Base-by-base conservation (phyloP, 2,888 invertebrate genomes). In the Parasteatoda lunata region DNA sequence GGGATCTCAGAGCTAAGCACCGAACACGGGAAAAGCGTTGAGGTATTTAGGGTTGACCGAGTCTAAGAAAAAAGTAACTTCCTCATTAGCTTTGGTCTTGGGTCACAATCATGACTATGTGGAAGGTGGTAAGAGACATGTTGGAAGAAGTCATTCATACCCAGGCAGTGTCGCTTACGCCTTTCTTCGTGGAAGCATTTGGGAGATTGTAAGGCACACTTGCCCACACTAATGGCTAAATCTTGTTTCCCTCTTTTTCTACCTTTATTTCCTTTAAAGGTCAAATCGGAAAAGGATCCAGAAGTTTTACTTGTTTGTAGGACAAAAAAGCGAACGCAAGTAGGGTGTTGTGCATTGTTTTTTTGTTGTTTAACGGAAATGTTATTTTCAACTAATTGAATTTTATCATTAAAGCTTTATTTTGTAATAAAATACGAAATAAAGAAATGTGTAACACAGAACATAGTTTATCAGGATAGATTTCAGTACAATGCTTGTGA, bases 191-290 rank as follows among this genome's bases (percentile, higher is more conserved):
- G 49, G 71, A 15, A 30, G 52, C 81, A 68, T 54, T 59, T n/a
- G 68, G 30, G 81, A 52, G 73, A 75, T 68, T 75, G 73, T 75
- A 51, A 68, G 68, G 51, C 52, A 59, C 75, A 30, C 81, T 72
- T 68, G 54, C 68, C 68, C 69, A 54, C 52, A 52, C 73, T 75
- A 81, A 81, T 81, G 81, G 75, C 52, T 15, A 81, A 81, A 75
- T 66, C 81, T 81, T 81, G 81, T 81, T 72, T 54, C 66, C 30
- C 54, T 73, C 75, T 68, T 81, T 81, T 81, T 13, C 59, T 59
- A 9, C 59, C n/a, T 59, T 59, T 59, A 59, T 13, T 59, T n/a
- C 59, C n/a, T 59, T 59, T 59, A 59, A 59, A 9, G 59, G 8
- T 13, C 9, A 59, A 59, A 59, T 13, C n/a, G 7, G 11, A 59